Conservation (phyloP, 2,888 invertebrate species). For the Germaria angustata region DNA sequence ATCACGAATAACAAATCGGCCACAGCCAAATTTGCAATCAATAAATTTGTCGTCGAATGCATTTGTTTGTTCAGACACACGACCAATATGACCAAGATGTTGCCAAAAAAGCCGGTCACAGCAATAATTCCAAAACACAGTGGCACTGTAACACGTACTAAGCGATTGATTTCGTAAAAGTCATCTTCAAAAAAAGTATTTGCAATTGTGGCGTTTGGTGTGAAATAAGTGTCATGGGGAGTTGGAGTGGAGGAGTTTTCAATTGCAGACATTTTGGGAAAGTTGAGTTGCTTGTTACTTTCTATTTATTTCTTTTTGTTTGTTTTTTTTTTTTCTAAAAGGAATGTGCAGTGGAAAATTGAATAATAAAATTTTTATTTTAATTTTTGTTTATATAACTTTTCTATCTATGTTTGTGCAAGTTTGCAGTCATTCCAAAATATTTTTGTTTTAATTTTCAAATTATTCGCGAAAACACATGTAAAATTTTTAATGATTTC, state of each 20-base stretch:
- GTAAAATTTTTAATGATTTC: neutral
- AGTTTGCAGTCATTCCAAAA: neutral
- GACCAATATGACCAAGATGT: conserved; percentile 92
- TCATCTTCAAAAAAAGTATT: conserved; percentile 28
- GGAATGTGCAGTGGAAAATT: neutral
- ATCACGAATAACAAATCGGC: conserved; percentile 94
- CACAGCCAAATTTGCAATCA: conserved; percentile 93
- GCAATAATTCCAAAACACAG: conserved; percentile 92
- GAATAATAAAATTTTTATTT: neutral
- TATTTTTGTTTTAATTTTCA: neutral
- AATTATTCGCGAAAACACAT: neutral
- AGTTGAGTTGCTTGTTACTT: neutral
- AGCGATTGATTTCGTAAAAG: conserved; percentile 60
- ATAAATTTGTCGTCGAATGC: conserved; percentile 95
- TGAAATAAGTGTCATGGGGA: neutral
- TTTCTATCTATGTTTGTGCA: neutral
- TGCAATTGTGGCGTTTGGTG: neutral
- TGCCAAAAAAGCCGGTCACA: conserved; percentile 91
- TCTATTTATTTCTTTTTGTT: neutral
- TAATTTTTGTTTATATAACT: neutral
- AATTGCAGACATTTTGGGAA: neutral
- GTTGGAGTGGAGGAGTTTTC: neutral
- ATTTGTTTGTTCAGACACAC: conserved; percentile 93
- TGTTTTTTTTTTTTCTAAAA: neutral
- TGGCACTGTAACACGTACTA: conserved; percentile 84